Conservation (phyloP, 2,113 vertebrate genomes). For the Tursiops truncatus region DNA sequence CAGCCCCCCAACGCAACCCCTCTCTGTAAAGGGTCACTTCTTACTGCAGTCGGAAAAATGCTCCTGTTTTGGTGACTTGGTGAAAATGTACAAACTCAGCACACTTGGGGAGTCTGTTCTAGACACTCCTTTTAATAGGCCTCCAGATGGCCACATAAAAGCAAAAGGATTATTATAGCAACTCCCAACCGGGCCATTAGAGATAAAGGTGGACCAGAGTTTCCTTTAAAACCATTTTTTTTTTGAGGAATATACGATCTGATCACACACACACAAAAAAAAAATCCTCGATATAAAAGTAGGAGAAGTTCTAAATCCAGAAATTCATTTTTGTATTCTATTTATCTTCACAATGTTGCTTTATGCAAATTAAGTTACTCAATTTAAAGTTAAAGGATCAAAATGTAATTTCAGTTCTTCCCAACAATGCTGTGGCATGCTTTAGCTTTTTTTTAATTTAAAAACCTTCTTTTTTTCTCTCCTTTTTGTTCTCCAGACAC, state of each 20-base stretch:
- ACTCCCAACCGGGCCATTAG: slow-evolving; percentile 85
- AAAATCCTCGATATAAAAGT: slow-evolving; percentile 72
- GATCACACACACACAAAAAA: slow-evolving; percentile 69
- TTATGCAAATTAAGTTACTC: slow-evolving; percentile 46
- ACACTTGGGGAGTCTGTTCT: slow-evolving; percentile 85
- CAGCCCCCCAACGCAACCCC: background rate
- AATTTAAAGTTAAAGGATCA: slow-evolving; percentile 22
- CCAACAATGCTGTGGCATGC: background rate
- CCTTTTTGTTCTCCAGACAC: slow-evolving; percentile 68
- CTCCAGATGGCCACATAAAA: slow-evolving; percentile 89
- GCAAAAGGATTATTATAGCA: slow-evolving; percentile 87
- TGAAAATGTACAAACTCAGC: slow-evolving; percentile 84
- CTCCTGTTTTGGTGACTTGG: slow-evolving; percentile 83
- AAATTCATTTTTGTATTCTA: slow-evolving; percentile 70
- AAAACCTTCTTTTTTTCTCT: background rate
- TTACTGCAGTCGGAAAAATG: slow-evolving; percentile 75
- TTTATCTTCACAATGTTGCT: slow-evolving; percentile 54
- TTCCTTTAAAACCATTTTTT: slow-evolving; percentile 78
- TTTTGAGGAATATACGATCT: slow-evolving; percentile 80
- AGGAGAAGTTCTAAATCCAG: slow-evolving; percentile 75
- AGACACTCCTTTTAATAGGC: slow-evolving; percentile 87
- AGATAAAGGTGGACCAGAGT: slow-evolving; percentile 85
- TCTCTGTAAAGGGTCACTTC: slow-evolving; percentile 71
- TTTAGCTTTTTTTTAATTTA: slow-evolving; percentile 53
- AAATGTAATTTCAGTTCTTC: slow-evolving; percentile 47